Percentiles rank a stretch among this genome's conserved stretches.
phyloP scores from a whole-genome alignment of 1,140 invertebrate genomes.

The Ips typographus region DNA sequence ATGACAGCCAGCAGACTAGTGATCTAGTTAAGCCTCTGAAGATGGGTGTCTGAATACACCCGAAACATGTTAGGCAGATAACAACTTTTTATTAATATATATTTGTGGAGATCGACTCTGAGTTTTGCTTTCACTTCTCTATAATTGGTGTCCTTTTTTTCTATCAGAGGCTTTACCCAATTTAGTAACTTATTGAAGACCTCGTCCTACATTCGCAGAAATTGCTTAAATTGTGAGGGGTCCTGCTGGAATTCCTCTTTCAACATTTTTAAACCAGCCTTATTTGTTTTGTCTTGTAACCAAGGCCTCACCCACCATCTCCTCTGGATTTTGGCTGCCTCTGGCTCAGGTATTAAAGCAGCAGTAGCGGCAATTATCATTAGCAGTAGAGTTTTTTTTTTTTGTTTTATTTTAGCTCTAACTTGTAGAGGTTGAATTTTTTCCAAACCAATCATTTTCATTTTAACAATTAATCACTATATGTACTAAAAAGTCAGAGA shows the following conservation, averaged over 20 bases:
- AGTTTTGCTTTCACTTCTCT: too few species aligned
- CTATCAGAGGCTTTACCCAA: background rate
- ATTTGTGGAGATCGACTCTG: too few species aligned
- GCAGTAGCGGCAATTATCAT: background rate
- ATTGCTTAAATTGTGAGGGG: background rate
- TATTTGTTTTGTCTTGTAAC: background rate
- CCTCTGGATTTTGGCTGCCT: background rate
- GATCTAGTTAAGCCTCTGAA: too few species aligned
- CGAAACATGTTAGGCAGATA: too few species aligned
- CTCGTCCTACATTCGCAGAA: background rate
- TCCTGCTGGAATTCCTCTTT: background rate
- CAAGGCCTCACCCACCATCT: background rate
- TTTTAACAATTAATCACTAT: too few species aligned
- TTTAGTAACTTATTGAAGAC: background rate
- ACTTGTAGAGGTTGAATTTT: too few species aligned
- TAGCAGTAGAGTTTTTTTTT: background rate
- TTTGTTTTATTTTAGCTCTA: background rate
- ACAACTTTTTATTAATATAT: too few species aligned
- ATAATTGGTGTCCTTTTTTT: background rate
- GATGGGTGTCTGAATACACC: too few species aligned
- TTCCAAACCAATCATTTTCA: too few species aligned
- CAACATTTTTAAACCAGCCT: background rate
- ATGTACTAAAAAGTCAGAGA: too few species aligned
- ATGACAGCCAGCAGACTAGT: too few species aligned
- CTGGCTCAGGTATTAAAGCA: background rate